Evolutionary conservation across 2,888 invertebrate species (phyloP).

Genomic region (Agriopis aurantiaria): DNA sequence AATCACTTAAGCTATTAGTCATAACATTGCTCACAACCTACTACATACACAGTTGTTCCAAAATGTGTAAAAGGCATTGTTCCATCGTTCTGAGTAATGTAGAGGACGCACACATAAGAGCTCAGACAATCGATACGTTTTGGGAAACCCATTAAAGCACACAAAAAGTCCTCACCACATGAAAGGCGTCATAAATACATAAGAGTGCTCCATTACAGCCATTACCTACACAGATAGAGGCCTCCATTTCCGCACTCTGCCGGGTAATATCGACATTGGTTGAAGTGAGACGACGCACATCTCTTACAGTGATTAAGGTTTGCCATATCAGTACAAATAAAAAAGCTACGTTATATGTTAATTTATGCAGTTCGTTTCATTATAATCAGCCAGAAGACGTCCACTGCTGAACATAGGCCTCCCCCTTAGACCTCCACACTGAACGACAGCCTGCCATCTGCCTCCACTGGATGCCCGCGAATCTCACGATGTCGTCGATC

Average conservation of each 20-base stretch:
- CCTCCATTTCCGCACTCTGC: conserved; percentile 40
- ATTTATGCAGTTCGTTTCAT: neutral
- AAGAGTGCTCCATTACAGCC: conserved; percentile 51
- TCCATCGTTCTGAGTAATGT: neutral
- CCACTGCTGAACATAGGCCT: too few species aligned
- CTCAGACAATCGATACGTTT: conserved; percentile 30
- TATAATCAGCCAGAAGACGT: too few species aligned
- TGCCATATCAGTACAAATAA: neutral
- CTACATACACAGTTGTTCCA: neutral
- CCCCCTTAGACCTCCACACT: too few species aligned
- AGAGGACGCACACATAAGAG: neutral
- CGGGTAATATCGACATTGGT: conserved; percentile 26
- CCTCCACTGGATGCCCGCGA: too few species aligned
- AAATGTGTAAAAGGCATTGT: neutral
- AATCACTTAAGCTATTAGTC: too few species aligned
- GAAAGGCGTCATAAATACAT: conserved; percentile 45
- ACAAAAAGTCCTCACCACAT: conserved; percentile 41
- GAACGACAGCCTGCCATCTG: too few species aligned
- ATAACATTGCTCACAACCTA: too few species aligned
- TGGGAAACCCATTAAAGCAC: conserved; percentile 28
- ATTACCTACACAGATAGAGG: conserved; percentile 54
- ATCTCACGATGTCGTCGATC: too few species aligned
- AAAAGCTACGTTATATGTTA: neutral
- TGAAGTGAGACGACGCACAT: conserved; percentile 16
- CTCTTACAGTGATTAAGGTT: conserved; percentile 17